phyloP scores from a whole-genome alignment of 1,140 invertebrate genomes.

The Drosophila aff. region DNA sequence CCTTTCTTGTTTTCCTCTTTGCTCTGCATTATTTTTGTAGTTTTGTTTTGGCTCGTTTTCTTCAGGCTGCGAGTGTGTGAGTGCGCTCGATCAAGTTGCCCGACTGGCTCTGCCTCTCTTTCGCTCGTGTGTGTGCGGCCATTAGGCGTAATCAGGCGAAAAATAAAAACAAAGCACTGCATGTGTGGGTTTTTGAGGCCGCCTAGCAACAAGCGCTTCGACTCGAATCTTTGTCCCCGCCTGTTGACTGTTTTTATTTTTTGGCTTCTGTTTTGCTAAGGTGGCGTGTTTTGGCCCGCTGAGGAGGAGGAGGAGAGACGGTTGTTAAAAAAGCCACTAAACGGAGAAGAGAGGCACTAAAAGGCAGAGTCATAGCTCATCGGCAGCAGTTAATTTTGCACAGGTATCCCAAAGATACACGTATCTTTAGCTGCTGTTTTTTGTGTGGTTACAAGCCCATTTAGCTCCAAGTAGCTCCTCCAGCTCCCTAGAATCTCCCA shows the following conservation, averaged over 20 bases:
- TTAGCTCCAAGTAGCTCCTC: background rate
- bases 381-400: slow-evolving; percentile 12
- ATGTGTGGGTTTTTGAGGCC: slow-evolving; percentile 64
- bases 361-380: background rate
- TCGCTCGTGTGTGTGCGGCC: slow-evolving; percentile 7
- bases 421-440: background rate
- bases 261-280: slow-evolving; percentile 75
- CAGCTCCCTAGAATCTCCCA: background rate
- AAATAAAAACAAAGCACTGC: slow-evolving; percentile 63
- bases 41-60: slow-evolving; percentile 78
- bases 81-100: slow-evolving; percentile 54
- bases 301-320: background rate
- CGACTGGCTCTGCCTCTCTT: slow-evolving; percentile 53
- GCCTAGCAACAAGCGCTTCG: slow-evolving; percentile 58
- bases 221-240: slow-evolving; percentile 41
- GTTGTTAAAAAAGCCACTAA: slow-evolving; percentile 17
- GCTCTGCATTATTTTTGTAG: slow-evolving; percentile 61
- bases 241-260: slow-evolving; percentile 61
- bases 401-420: slow-evolving; percentile 38
- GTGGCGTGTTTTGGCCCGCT: slow-evolving; percentile 61
- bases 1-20: background rate
- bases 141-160: slow-evolving; percentile 31
- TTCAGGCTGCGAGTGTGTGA: slow-evolving; percentile 29
- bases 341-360: background rate
- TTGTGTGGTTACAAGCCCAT: background rate